Conservation (phyloP, 2,113 vertebrate species). For the Accipiter cooperii region DNA sequence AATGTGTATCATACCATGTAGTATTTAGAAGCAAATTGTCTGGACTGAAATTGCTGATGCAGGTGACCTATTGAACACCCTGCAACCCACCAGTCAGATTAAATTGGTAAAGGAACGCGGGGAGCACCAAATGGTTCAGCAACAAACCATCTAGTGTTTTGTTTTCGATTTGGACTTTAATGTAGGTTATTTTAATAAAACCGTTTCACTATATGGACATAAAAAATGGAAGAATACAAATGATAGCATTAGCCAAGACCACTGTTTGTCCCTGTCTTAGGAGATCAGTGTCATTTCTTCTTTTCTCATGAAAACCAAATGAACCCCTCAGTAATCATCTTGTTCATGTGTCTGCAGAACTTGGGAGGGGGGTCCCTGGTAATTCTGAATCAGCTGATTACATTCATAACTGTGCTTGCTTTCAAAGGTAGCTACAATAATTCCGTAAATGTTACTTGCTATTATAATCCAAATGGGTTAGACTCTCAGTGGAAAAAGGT, state of each 20-base stretch:
- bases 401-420: accelerated
- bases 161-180: not conserved
- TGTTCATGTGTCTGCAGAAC: not conserved
- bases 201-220: not conserved
- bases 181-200: not conserved
- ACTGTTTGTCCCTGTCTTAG: not conserved
- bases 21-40: slow-evolving; percentile 19
- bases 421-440: not conserved
- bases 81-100: not conserved
- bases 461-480: not conserved
- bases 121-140: not conserved
- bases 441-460: not conserved
- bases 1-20: not conserved
- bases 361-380: not conserved
- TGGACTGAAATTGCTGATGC: slow-evolving; percentile 38
- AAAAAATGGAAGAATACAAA: not conserved
- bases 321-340: not conserved
- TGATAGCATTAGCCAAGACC: not conserved
- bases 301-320: not conserved
- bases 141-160: not conserved
- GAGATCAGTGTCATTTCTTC: not conserved
- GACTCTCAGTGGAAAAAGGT: not conserved
- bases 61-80: slow-evolving; percentile 20
- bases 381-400: not conserved
- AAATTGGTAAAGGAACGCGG: not conserved